Conservation (phyloP, 2,797 vertebrate species). For the Phataginus tricuspis region DNA sequence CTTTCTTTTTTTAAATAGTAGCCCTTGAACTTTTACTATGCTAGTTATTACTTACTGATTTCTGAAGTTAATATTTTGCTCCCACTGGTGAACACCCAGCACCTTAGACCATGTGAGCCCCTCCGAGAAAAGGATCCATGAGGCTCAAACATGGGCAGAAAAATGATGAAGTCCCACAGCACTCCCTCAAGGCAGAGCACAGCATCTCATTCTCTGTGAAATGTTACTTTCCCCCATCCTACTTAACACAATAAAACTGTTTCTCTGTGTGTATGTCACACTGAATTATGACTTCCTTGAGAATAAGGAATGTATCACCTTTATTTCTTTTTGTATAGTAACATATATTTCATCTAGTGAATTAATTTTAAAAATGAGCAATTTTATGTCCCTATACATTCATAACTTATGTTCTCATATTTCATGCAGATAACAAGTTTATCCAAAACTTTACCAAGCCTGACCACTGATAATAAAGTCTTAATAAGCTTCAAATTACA, state of each 20-base stretch:
- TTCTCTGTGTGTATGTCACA: not conserved
- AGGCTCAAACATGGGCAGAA: not conserved
- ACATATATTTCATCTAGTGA: not conserved
- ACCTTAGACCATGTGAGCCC: not conserved
- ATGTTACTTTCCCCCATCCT: not conserved
- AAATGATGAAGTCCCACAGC: not conserved
- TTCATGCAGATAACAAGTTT: not conserved
- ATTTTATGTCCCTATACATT: not conserved
- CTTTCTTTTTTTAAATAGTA: not conserved
- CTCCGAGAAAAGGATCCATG: not conserved
- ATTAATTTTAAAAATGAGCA: not conserved
- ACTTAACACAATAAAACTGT: not conserved
- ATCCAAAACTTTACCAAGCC: not conserved
- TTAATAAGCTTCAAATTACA: not conserved
- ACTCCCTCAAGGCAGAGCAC: not conserved
- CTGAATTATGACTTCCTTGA: not conserved
- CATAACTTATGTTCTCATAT: not conserved
- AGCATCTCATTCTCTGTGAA: not conserved
- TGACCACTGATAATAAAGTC: not conserved
- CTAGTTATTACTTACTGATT: not conserved
- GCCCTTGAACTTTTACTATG: not conserved
- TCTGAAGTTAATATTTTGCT: not conserved
- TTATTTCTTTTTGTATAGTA: not conserved
- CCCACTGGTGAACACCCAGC: not conserved
- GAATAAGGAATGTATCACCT: not conserved